Evolutionary conservation across 2,113 vertebrate genomes (phyloP), one percentile per base, ranked within the genome.

Genomic region (Poicephalus meyeri): DNA sequence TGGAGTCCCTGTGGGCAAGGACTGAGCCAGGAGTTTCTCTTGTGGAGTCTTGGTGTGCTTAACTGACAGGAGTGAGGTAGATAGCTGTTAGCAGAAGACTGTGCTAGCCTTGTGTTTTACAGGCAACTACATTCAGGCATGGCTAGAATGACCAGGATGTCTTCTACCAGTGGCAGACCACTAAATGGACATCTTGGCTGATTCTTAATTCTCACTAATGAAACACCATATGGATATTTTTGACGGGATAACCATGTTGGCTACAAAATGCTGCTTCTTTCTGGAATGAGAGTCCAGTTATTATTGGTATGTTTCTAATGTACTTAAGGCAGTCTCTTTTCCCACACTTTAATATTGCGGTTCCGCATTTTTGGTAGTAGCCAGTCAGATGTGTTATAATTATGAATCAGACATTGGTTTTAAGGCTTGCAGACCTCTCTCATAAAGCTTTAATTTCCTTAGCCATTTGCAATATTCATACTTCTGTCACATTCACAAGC

Each of bases 361-460:
- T 66, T 94, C 61, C 49, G 52, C 70, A 86, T 92, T 91, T 96
- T 91, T 92, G 53, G 56, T 94, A 79, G 70, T 76, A 85, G 49
- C 42, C 37, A 82, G 65, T 91, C 65, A 84, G 56, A 91, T 84
- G 86, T 93, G 63, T 91, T 93, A 50, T 66, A 93, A 91, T 93
- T 94, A 88, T 78, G 69, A 93, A 88, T 88, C 85, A 93, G 89
- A 96, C 68, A 23, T 82, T 83, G 79, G 63, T 95, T 97, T 95
- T 88, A 93, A 96, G 81, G 26, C 60, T 93, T 89, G 72, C 72
- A 95, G 82, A 86, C 68, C 64, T 97, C 41, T 81, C 55, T 88
- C 81, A 74, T 93, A 93, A 89, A 94, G 66, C 35, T 88, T 93
- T 89, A 83, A 95, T 96, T 95, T 95, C 93, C 85, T 76, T 65